A percentile compares a stretch with the other conserved stretches of the same genome.
phyloP scores from a whole-genome alignment of 2,113 vertebrate species.

The Pollachius pollachius region DNA sequence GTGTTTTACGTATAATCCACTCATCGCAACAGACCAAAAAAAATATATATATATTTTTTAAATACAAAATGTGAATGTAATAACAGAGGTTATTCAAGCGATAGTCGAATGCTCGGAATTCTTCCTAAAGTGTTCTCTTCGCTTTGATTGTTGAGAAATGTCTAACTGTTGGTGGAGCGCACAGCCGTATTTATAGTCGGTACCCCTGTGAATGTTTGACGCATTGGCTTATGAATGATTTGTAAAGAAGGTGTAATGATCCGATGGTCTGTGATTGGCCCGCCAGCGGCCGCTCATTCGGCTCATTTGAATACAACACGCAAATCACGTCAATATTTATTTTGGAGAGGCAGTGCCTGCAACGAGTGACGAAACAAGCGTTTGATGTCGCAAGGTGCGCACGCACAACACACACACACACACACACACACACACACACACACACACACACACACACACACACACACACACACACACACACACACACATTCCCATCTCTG shows the following conservation, averaged over 20 bases:
- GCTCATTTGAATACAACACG: conserved; percentile 71
- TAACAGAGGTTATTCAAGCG: conserved; percentile 29
- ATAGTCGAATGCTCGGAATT: conserved; percentile 35
- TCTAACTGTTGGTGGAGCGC: conserved; percentile 65
- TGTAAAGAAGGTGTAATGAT: conserved; percentile 77
- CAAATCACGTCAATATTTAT: conserved; percentile 70
- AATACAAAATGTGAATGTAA: conserved; percentile 21
- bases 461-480: not conserved
- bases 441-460: conserved; percentile 3
- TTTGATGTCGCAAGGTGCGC: conserved; percentile 55
- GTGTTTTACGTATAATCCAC: conserved; percentile 57
- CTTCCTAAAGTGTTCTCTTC: conserved; percentile 42
- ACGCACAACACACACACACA: conserved; percentile 11
- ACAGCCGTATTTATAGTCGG: conserved; percentile 76
- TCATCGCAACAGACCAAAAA: conserved; percentile 43
- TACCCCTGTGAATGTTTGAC: conserved; percentile 72
- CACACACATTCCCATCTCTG: no score
- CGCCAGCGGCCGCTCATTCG: conserved; percentile 43
- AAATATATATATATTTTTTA: conserved; percentile 32
- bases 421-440: conserved; percentile 18
- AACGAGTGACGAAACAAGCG: conserved; percentile 62
- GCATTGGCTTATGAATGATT: conserved; percentile 80
- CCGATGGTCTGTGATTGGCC: conserved; percentile 70
- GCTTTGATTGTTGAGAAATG: conserved; percentile 64
- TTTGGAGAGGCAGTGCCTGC: conserved; percentile 60